Evolutionary conservation across 2,113 vertebrate species (phyloP).

Genomic region (Rhinichthys klamathensis): DNA sequence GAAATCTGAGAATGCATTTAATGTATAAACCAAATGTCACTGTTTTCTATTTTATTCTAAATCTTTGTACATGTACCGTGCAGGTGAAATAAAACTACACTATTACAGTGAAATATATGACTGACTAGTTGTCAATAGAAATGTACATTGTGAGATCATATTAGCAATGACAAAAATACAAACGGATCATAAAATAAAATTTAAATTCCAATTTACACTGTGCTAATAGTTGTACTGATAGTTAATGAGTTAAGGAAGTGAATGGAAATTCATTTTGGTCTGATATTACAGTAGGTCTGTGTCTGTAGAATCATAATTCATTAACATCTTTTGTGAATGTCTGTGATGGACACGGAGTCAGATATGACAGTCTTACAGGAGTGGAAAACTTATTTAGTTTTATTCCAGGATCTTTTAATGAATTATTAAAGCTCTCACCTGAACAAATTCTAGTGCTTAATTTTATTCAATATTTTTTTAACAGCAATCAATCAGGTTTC

Average conservation of each 20-base stretch:
- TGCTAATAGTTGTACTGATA: no score
- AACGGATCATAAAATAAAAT: no score
- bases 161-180: background rate
- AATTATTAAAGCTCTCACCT: constrained; percentile 8
- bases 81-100: background rate
- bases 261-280: background rate
- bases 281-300: background rate
- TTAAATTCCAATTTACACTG: no score
- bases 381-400: background rate
- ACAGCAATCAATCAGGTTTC: background rate
- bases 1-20: constrained; percentile 9
- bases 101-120: background rate
- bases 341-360: background rate
- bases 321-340: background rate
- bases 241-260: background rate
- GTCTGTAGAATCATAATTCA: background rate
- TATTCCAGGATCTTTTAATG: constrained; percentile 1
- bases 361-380: background rate
- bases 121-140: background rate
- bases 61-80: background rate
- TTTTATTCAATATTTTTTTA: background rate
- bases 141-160: background rate
- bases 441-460: background rate
- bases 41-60: background rate
- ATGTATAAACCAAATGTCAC: background rate